A percentile compares a stretch with the other conserved stretches of the same genome.
phyloP scores from a whole-genome alignment of 1,140 invertebrate species.

The Melipona quadrifasciata region DNA sequence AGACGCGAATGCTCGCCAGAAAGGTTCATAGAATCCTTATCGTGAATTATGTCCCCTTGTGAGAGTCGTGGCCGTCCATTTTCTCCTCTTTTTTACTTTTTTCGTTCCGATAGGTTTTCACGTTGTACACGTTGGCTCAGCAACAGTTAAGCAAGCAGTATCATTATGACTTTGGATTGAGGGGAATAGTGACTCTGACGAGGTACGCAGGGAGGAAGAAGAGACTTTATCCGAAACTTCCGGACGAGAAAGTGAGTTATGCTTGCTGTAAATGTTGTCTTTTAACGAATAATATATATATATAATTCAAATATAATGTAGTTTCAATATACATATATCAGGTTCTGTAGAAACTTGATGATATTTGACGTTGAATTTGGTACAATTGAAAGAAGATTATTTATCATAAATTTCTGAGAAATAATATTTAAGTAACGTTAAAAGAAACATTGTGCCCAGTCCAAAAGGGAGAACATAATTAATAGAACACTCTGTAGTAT shows the following conservation, averaged over 20 bases:
- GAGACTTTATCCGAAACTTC: slow-evolving; percentile 85
- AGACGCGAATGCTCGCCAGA: slow-evolving; percentile 89
- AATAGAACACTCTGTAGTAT: too few species aligned
- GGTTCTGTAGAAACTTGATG: too few species aligned
- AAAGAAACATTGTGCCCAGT: too few species aligned
- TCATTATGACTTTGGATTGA: slow-evolving; percentile 94
- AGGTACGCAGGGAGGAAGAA: slow-evolving; percentile 91
- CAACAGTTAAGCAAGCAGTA: slow-evolving; percentile 90
- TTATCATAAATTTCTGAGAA: too few species aligned
- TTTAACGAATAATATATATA: background rate
- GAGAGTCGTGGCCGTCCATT: too few species aligned
- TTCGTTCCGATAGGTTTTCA: slow-evolving; percentile 83
- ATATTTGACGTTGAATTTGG: too few species aligned
- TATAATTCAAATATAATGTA: background rate
- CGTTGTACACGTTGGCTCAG: slow-evolving; percentile 87
- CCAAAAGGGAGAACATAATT: too few species aligned
- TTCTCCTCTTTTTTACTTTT: too few species aligned
- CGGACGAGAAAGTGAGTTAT: slow-evolving; percentile 87
- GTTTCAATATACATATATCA: too few species aligned
- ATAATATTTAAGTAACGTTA: too few species aligned
- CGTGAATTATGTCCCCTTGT: too few species aligned
- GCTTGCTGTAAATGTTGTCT: background rate
- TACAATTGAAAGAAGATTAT: too few species aligned
- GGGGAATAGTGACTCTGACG: slow-evolving; percentile 92
- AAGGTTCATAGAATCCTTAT: slow-evolving; percentile 82